These are phyloP conservation scores for Alectoris magna DNA, from an alignment of 2,797 vertebrate genomes.

Conservation along the genomic window DNA sequence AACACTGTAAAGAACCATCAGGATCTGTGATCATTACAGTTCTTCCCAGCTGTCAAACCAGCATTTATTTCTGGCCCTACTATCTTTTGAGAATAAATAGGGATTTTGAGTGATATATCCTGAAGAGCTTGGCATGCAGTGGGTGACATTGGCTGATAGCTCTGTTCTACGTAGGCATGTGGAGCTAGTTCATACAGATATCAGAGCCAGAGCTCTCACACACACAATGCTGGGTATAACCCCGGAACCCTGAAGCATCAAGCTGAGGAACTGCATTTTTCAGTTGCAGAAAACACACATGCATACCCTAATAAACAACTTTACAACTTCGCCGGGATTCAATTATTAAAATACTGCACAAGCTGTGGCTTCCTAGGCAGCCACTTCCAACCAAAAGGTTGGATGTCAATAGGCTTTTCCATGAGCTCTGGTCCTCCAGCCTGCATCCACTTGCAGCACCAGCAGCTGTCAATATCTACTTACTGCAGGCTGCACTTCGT, in stretches of 20 bases:
- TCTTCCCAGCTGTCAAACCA: constrained; percentile 51
- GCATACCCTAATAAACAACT: not conserved
- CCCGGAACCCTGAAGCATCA: not conserved
- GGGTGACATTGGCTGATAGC: constrained; percentile 51
- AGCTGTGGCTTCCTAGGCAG: not conserved
- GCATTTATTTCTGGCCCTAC: constrained; percentile 28
- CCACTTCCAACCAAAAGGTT: not conserved
- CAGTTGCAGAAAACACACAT: not conserved
- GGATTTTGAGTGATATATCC: constrained; percentile 24
- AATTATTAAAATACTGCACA: not conserved
- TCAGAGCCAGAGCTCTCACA: constrained; percentile 39
- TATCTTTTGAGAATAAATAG: constrained; percentile 37
- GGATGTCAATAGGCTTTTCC: not conserved
- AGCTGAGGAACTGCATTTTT: not conserved
- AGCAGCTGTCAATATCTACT: not conserved
- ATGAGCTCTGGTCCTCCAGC: not conserved
- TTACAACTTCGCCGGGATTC: not conserved
- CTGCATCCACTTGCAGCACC: not conserved
- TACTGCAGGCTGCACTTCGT: not conserved
- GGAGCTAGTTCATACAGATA: constrained; percentile 43
- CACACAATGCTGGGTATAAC: constrained; percentile 11
- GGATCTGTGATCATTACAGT: constrained; percentile 8
- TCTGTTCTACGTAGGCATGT: constrained; percentile 65
- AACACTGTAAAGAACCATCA: not conserved
- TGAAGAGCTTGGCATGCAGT: constrained; percentile 2